These are phyloP conservation scores for Drosophila mayri DNA, from an alignment of 1,140 invertebrate genomes.

Conservation along the genomic window DNA sequence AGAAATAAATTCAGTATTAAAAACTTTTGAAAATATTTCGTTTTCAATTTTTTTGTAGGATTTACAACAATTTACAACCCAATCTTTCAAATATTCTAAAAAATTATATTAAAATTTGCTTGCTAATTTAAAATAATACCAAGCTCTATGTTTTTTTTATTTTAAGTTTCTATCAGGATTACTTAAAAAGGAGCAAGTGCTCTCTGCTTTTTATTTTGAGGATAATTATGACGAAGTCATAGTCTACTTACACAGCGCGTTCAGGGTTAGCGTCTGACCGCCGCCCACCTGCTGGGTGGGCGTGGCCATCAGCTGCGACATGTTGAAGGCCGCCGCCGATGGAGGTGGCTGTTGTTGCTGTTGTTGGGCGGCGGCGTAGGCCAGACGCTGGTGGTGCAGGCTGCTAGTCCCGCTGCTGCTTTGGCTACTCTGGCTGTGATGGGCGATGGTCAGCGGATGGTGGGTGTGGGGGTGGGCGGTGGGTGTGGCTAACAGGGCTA, in stretches of 20 bases:
- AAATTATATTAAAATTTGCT: neutral
- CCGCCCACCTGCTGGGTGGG: conserved; percentile 47
- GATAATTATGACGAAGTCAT: neutral
- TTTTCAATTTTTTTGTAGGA: neutral
- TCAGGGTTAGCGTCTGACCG: conserved; percentile 58
- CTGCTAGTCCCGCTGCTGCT: conserved; percentile 35
- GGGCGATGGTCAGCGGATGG: conserved; percentile 69
- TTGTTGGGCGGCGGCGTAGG: conserved; percentile 33
- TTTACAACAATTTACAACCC: neutral
- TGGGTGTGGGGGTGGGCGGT: conserved; percentile 85
- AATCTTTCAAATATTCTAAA: neutral
- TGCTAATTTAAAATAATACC: neutral
- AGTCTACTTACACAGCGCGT: conserved; percentile 76
- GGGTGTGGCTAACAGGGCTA: conserved; percentile 89
- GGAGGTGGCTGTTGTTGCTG: conserved; percentile 24
- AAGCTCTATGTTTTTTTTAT: neutral
- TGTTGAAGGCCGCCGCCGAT: conserved; percentile 41
- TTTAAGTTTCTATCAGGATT: too few species aligned
- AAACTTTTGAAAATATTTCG: neutral
- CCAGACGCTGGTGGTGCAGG: conserved; percentile 38
- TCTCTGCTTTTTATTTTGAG: neutral
- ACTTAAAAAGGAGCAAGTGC: neutral
- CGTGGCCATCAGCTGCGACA: conserved; percentile 70
- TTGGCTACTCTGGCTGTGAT: conserved; percentile 35
- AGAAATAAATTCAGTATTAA: neutral